Conservation (phyloP, 2,797 vertebrate species). For the Trematomus bernacchii region DNA sequence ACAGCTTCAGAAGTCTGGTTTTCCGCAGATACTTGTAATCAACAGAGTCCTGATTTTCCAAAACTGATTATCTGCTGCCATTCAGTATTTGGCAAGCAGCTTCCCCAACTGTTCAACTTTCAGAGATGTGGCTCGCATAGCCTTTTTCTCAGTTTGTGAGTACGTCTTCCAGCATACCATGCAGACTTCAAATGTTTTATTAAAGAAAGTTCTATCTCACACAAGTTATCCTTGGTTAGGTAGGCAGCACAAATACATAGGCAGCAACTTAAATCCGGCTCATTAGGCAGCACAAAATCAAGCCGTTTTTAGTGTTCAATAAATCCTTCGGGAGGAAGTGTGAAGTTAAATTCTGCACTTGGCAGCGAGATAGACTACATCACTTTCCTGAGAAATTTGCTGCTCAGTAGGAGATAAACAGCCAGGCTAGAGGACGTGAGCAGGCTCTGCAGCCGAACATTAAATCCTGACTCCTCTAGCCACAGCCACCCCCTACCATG, state of each 20-base stretch:
- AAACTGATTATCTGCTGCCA: slow-evolving; percentile 65
- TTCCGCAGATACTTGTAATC: slow-evolving; percentile 66
- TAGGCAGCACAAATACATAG: slow-evolving; percentile 32
- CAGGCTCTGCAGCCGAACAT: slow-evolving; percentile 62
- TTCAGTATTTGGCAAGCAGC: slow-evolving; percentile 64
- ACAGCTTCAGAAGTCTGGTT: slow-evolving; percentile 45
- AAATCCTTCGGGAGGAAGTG: slow-evolving; percentile 41
- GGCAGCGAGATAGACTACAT: slow-evolving; percentile 49
- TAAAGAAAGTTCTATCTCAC: slow-evolving; percentile 35
- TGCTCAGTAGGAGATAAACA: slow-evolving; percentile 66
- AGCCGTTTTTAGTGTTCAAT: slow-evolving; percentile 41
- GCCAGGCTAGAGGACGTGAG: slow-evolving; percentile 50
- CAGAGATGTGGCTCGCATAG: slow-evolving; percentile 34
- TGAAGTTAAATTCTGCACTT: slow-evolving; percentile 54
- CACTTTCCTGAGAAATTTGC: slow-evolving; percentile 50
- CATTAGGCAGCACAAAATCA: slow-evolving; percentile 58
- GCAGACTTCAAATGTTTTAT: slow-evolving; percentile 29
- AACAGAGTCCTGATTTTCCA: slow-evolving; percentile 56
- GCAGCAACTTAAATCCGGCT: slow-evolving; percentile 36
- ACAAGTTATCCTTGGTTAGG: slow-evolving; percentile 39
- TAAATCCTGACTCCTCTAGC: slow-evolving; percentile 51
- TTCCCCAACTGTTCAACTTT: slow-evolving; percentile 70
- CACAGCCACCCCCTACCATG: slow-evolving; percentile 30
- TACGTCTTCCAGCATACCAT: slow-evolving; percentile 37
- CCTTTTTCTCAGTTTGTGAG: slow-evolving; percentile 16